Evolutionary conservation across 1,140 invertebrate genomes (phyloP).

Genomic region (Coelopa frigida): DNA sequence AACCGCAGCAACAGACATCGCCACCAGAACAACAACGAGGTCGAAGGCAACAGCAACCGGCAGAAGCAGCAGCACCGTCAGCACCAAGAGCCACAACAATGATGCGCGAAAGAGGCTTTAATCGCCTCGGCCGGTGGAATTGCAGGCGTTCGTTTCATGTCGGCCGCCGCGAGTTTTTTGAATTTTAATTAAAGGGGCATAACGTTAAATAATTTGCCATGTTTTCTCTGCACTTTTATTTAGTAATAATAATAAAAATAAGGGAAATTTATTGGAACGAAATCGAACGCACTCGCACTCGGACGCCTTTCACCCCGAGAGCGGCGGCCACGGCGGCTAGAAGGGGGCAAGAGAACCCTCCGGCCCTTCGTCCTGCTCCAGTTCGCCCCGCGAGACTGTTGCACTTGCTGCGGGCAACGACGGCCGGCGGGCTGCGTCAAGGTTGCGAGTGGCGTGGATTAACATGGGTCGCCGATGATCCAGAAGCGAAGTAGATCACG

Average conservation of each 20-base stretch:
- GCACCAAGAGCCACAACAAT: not conserved
- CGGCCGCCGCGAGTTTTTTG: slow-evolving; percentile 7
- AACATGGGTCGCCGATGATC: no score
- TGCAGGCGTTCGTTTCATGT: slow-evolving; percentile 6
- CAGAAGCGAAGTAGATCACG: no score
- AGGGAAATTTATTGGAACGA: no score
- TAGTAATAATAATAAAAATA: slow-evolving; percentile 1
- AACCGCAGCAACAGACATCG: slow-evolving; percentile 5
- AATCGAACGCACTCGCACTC: not conserved
- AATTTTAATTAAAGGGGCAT: slow-evolving; percentile 13
- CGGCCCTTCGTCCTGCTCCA: no score
- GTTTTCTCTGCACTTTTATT: no score
- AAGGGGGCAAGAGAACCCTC: no score
- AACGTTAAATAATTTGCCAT: slow-evolving; percentile 13
- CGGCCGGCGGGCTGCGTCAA: no score
- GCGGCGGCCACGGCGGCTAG: no score
- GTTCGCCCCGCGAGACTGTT: no score
- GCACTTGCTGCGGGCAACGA: no score
- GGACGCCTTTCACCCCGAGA: no score
- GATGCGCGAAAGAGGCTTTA: slow-evolving; percentile 3
- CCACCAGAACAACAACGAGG: not conserved
- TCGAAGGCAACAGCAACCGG: not conserved
- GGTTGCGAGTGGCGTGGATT: no score
- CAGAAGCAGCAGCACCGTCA: not conserved
- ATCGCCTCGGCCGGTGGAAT: slow-evolving; percentile 10